These are phyloP conservation scores for Anseranas semipalmata DNA, from an alignment of 2,113 vertebrate genomes.

Conservation along the genomic window DNA sequence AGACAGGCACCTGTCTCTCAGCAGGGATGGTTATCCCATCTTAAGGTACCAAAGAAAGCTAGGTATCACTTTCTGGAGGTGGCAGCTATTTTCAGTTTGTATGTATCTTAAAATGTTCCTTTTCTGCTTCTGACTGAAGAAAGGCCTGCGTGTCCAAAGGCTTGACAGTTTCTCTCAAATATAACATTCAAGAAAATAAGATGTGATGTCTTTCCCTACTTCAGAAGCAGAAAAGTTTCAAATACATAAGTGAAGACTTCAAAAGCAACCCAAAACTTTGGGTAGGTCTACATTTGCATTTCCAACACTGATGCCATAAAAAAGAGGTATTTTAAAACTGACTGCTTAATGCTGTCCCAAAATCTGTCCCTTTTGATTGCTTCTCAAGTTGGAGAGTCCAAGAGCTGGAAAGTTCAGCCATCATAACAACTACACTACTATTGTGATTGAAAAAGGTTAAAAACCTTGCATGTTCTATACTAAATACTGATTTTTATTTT, in stretches of 20 bases:
- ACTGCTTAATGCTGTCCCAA: background rate
- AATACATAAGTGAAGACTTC: background rate
- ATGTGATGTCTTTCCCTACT: background rate
- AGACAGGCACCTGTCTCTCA: background rate
- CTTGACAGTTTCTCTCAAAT: background rate
- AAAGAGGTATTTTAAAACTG: background rate
- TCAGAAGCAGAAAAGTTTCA: background rate
- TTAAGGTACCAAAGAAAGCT: background rate
- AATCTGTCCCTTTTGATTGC: background rate
- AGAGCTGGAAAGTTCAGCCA: background rate
- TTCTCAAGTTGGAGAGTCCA: background rate
- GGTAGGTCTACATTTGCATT: background rate
- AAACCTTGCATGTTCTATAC: background rate
- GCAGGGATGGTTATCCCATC: background rate
- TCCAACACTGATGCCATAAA: background rate
- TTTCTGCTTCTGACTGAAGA: background rate
- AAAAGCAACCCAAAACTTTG: background rate
- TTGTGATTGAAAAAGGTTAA: accelerated
- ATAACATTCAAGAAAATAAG: background rate
- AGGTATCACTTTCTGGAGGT: background rate
- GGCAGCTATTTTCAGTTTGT: background rate
- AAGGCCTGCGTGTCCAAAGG: background rate
- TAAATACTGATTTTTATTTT: accelerated
- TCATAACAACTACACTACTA: background rate
- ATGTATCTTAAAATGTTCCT: background rate